These are phyloP conservation scores for Tragulus kanchil DNA, from an alignment of 2,113 vertebrate species.

Conservation along the genomic window DNA sequence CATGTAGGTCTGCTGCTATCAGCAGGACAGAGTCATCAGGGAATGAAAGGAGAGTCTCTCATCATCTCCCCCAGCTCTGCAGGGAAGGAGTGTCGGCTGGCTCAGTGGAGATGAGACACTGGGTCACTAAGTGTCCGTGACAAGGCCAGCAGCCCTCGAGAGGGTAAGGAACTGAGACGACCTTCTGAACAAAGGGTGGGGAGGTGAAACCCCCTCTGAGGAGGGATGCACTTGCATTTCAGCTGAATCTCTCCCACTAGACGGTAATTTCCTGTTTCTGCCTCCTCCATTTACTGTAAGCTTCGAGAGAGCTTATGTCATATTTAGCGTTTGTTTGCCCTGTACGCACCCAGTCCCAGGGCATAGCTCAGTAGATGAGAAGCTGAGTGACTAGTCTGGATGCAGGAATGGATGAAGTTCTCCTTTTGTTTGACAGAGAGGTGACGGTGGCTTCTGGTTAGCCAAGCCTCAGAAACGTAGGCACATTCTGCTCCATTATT, in stretches of 20 bases:
- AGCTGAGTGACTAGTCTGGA: not conserved
- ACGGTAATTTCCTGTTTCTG: not conserved
- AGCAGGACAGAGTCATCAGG: not conserved
- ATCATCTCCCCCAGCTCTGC: not conserved
- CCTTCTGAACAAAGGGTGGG: not conserved
- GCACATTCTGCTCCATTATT: constrained; percentile 45
- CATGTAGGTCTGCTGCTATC: not conserved
- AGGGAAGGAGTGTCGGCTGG: not conserved
- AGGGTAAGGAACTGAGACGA: not conserved
- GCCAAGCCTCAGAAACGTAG: not conserved
- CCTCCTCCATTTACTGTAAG: not conserved
- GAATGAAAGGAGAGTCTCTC: not conserved
- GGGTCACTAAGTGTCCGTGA: not conserved
- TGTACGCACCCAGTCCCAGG: not conserved
- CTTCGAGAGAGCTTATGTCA: not conserved
- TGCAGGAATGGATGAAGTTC: not conserved
- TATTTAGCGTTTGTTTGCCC: not conserved
- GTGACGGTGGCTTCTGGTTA: not conserved
- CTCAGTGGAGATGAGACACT: not conserved
- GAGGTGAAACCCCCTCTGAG: not conserved
- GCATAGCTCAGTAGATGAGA: not conserved
- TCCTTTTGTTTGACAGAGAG: not conserved
- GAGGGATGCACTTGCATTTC: not conserved
- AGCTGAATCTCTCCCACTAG: not conserved
- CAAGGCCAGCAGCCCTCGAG: no score